These are phyloP conservation scores for Bellardia pandia DNA, from an alignment of 2,888 invertebrate species.

Conservation along the genomic window DNA sequence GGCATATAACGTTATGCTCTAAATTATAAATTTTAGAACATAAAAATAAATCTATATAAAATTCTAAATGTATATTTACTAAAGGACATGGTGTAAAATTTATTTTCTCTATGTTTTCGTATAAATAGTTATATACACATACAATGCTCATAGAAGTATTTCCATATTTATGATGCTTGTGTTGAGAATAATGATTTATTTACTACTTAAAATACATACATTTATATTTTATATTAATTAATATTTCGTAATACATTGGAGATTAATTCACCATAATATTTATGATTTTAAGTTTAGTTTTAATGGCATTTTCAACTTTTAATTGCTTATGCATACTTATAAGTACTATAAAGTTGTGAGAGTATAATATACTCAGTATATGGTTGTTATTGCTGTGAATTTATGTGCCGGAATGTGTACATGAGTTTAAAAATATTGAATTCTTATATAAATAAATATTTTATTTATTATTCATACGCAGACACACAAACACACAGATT, in stretches of 20 bases:
- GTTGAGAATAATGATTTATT: constrained; percentile 32
- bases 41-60: no score
- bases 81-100: constrained; percentile 2
- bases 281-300: constrained; percentile 44
- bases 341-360: background rate
- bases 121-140: background rate
- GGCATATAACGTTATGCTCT: no score
- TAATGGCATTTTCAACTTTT: constrained; percentile 16
- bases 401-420: background rate
- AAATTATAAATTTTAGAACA: no score
- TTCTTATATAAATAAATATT: constrained; percentile 17
- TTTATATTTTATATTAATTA: constrained; percentile 47
- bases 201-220: background rate
- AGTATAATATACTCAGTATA: no score
- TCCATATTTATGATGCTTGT: background rate
- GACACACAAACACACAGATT: background rate
- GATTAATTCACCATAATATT: constrained; percentile 61
- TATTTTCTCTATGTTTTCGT: background rate
- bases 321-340: constrained; percentile 34
- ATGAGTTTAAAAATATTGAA: constrained; percentile 8
- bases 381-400: background rate
- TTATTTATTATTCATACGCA: background rate
- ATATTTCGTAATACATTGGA: constrained; percentile 46
- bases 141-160: background rate
- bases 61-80: no score